Percentiles rank a stretch among this genome's conserved stretches.
Conservation (phyloP, 2,888 invertebrate genomes). For the Aethes cnicana region DNA sequence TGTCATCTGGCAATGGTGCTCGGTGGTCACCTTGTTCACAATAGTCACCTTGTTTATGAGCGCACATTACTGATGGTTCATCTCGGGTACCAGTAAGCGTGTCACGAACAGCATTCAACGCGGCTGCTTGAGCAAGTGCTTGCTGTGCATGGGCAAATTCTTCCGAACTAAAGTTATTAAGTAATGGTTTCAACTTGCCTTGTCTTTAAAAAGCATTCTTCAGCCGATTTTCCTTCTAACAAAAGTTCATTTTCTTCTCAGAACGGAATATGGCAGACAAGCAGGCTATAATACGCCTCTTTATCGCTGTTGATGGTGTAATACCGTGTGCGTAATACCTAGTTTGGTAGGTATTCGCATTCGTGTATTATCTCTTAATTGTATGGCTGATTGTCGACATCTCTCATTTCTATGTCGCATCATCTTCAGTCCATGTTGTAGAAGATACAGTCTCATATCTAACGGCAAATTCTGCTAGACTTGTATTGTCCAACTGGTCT, state of each 20-base stretch:
- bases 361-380: slow-evolving; percentile 37
- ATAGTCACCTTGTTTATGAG: slow-evolving; percentile 30
- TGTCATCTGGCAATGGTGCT: slow-evolving; percentile 33
- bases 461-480: slow-evolving; percentile 43
- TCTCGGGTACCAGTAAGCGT: too few relatives aligned
- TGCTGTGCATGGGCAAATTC: slow-evolving; percentile 38
- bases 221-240: slow-evolving; percentile 36
- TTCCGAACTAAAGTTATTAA: slow-evolving; percentile 33
- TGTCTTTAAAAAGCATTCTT: slow-evolving; percentile 37
- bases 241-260: slow-evolving; percentile 37
- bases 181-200: slow-evolving; percentile 34
- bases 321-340: slow-evolving; percentile 43
- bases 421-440: slow-evolving; percentile 34
- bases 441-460: slow-evolving; percentile 38
- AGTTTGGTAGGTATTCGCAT: slow-evolving; percentile 42
- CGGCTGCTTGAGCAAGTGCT: slow-evolving; percentile 36
- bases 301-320: slow-evolving; percentile 41
- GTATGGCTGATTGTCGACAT: slow-evolving; percentile 24
- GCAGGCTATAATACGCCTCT: slow-evolving; percentile 37
- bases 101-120: slow-evolving; percentile 33
- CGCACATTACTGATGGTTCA: too few relatives aligned
- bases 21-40: slow-evolving; percentile 30
- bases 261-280: slow-evolving; percentile 42
- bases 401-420: slow-evolving; percentile 37
- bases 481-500: slow-evolving; percentile 36